Conservation (phyloP, 2,113 vertebrate species). For the Chiloscyllium plagiosum region DNA sequence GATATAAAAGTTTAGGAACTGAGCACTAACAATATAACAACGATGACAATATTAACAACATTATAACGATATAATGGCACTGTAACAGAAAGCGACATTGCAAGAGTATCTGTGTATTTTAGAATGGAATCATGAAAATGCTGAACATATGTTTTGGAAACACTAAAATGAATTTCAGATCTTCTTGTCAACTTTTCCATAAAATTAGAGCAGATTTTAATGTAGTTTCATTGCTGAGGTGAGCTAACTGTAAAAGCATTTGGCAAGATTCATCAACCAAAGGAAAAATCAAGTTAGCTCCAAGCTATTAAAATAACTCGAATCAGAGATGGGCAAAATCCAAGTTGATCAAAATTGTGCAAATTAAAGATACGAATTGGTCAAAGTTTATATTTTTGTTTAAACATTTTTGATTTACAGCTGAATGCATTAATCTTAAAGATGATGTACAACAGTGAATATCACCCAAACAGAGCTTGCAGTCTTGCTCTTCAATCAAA, state of each 20-base stretch:
- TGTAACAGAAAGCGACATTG: background rate
- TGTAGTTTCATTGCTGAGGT: constrained; percentile 7
- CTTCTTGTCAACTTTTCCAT: background rate
- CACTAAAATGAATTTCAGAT: background rate
- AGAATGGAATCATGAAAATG: background rate
- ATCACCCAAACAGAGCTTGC: background rate
- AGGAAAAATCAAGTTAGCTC: background rate
- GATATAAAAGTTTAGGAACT: background rate
- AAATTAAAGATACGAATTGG: background rate
- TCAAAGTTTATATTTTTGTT: background rate
- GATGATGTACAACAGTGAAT: background rate
- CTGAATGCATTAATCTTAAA: background rate
- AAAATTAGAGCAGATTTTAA: background rate
- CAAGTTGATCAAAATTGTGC: background rate
- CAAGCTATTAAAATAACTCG: background rate
- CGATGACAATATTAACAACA: background rate
- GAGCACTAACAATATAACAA: background rate
- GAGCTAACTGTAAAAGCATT: background rate
- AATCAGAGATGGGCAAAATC: background rate
- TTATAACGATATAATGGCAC: background rate
- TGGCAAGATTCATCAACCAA: background rate
- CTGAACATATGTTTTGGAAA: background rate
- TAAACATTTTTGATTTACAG: background rate
- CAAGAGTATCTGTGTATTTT: background rate
- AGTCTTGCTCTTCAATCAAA: background rate